A percentile compares a stretch with the other conserved stretches of the same genome.
phyloP scores from a whole-genome alignment of 2,797 vertebrate species.

The Sphenodon punctatus region DNA sequence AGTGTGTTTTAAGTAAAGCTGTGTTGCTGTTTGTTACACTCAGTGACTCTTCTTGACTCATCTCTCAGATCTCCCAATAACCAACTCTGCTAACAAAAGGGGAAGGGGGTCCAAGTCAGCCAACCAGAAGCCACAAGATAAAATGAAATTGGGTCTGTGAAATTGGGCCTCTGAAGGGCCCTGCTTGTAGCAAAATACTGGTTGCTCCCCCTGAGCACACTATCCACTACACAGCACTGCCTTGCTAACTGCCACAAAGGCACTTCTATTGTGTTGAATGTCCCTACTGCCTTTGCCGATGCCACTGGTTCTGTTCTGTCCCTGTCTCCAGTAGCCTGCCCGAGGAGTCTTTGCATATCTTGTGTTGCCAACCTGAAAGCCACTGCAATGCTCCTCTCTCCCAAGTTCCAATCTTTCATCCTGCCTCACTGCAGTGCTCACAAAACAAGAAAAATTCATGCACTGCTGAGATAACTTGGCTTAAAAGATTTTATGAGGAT shows the following conservation, averaged over 20 bases:
- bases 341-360: neutral
- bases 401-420: neutral
- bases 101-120: too few species aligned
- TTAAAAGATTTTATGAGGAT: slow-evolving; percentile 30
- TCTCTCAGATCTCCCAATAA: too few species aligned
- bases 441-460: slow-evolving; percentile 31
- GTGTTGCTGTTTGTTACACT: too few species aligned
- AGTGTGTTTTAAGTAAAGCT: too few species aligned
- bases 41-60: too few species aligned
- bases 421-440: slow-evolving; percentile 11
- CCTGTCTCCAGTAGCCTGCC: neutral
- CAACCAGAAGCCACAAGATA: too few species aligned
- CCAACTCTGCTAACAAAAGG: too few species aligned
- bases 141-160: too few species aligned
- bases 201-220: too few species aligned
- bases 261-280: neutral
- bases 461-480: slow-evolving; percentile 41
- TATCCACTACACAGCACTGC: neutral
- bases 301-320: neutral
- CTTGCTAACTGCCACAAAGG: neutral
- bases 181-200: too few species aligned
- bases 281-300: too few species aligned
- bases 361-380: neutral
- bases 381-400: neutral
- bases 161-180: too few species aligned